Evolutionary conservation across 2,113 vertebrate species (phyloP), one percentile per base, ranked within the genome.

Genomic region (Papio anubis): DNA sequence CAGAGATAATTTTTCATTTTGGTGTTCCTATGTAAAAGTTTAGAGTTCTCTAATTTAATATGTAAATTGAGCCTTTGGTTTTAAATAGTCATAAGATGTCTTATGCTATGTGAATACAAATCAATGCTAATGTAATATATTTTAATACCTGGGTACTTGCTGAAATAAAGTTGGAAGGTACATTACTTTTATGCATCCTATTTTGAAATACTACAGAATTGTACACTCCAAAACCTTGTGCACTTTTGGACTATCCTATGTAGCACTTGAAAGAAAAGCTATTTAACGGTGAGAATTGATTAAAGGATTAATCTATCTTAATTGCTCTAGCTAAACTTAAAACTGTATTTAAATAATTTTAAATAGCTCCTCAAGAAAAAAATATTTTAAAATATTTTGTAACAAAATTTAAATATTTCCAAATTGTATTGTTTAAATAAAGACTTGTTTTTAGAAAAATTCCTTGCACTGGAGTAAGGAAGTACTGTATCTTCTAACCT

Each of bases 61-160:
- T 97, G 94, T 79, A 97, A 96, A 97, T 75, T 88, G 90, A 94
- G 38, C 70, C 32, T 64, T 90, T 81, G 38, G n/a, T 83, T 94
- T 96, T 96, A 81, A 93, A 88, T 82, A 92, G 84, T 70, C 12
- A 57, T 66, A 70, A 38, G 68, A 61, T 73, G 72, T 88, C 79
- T 78, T 97, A 66, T 91, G 40, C 43, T 50, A 57, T 88, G 30
- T 72, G 66, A 96, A 92, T 91, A 90, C 55, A 93, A 94, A 89
- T 93, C 18, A 85, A 30, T 96, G 79, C n/a, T 94, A 92, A 88
- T 90, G 45, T 7, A 81, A 96, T 81, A 40, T 70, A 79, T 88
- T 94, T 97, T 87, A 88, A 38, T 52, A 93, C 81, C 40, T 78
- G 35, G 9, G 45, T 23, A 83, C 59, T 57, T 93, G 73, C n/a